Percentiles rank a stretch among this genome's conserved stretches.
Conservation (phyloP, 2,113 vertebrate species). For the Ceyx margarethae region DNA sequence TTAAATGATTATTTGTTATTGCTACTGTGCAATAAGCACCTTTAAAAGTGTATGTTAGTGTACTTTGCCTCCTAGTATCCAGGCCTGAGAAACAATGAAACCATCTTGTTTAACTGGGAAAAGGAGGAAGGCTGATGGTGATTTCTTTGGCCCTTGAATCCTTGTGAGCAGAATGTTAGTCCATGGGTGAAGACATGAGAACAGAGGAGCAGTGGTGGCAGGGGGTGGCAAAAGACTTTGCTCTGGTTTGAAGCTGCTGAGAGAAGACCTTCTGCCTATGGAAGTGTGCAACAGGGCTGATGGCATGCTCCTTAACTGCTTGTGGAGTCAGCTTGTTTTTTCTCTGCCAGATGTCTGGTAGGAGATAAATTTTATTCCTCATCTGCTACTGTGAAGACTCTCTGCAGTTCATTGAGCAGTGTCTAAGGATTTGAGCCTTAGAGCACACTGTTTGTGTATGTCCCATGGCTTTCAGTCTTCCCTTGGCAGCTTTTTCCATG, state of each 20-base stretch:
- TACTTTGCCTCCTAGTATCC: background rate
- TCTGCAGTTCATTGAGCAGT: background rate
- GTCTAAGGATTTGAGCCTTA: background rate
- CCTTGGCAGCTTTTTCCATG: background rate
- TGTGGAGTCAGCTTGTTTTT: background rate
- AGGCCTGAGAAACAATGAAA: background rate
- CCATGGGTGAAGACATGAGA: background rate
- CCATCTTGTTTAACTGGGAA: background rate
- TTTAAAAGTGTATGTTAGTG: background rate
- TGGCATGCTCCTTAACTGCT: background rate
- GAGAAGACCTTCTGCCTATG: background rate
- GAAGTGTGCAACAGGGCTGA: background rate
- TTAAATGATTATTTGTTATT: background rate
- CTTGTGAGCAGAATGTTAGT: background rate
- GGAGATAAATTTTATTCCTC: background rate
- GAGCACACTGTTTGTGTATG: rapidly evolving
- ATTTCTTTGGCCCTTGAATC: background rate
- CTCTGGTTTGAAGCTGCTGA: background rate
- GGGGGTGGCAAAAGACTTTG: background rate
- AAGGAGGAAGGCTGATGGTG: background rate
- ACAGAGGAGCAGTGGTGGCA: background rate
- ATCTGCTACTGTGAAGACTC: background rate
- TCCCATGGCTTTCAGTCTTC: background rate
- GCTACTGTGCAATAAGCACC: rapidly evolving
- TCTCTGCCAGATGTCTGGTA: background rate